phyloP scores from a whole-genome alignment of 92 coral and sea anemone genomes.

The Palythoa grandis region DNA sequence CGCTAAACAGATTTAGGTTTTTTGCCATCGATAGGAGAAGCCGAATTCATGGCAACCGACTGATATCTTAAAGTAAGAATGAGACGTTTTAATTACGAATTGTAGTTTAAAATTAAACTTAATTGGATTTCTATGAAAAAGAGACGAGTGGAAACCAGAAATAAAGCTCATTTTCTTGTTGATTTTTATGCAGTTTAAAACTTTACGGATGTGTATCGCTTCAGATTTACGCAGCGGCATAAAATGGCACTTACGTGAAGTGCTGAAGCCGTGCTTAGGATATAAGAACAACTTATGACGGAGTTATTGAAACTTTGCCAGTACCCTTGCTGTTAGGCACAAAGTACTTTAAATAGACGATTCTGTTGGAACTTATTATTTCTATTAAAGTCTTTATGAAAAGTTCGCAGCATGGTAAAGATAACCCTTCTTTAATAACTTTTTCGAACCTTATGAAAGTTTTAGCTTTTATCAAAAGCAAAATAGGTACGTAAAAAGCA shows the following conservation, averaged over 20 bases:
- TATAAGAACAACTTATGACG: background rate
- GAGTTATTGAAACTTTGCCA: background rate
- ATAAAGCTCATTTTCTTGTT: background rate
- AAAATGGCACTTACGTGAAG: background rate
- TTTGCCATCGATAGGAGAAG: background rate
- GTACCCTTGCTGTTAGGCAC: background rate
- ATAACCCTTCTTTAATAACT: constrained; percentile 11
- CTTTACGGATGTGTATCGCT: background rate
- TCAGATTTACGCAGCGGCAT: constrained; percentile 1
- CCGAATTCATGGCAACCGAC: constrained; percentile 18
- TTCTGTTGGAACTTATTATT: constrained; percentile 12
- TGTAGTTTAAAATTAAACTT: constrained; percentile 39
- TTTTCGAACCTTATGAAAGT: constrained; percentile 3
- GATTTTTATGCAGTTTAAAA: constrained; percentile 7
- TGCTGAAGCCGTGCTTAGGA: background rate
- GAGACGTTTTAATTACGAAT: constrained; percentile 27
- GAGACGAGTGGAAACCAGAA: constrained; percentile 18
- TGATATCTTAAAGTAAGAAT: constrained; percentile 13
- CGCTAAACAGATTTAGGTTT: background rate
- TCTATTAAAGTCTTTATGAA: constrained; percentile 28
- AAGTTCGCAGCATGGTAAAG: constrained; percentile 35
- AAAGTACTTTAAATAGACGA: background rate
- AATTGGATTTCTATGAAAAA: constrained; percentile 40
- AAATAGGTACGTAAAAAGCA: background rate
- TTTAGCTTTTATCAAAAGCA: background rate